Base-by-base conservation (phyloP, 2,113 vertebrate genomes). In the Hemichromis elongatus region DNA sequence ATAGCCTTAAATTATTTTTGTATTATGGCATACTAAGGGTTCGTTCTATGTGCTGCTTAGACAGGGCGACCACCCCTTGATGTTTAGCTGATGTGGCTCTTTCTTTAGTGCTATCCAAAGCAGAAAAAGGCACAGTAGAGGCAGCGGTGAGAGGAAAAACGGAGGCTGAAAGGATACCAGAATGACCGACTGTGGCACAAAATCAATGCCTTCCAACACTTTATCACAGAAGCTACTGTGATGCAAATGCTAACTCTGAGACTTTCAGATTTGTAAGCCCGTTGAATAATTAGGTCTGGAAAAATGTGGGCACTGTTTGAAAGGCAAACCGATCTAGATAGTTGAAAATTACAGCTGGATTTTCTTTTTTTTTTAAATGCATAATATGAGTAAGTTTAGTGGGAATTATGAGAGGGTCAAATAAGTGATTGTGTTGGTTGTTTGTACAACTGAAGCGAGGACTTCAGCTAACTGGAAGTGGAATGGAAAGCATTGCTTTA, bases 171-270 rank as follows among this genome's bases (percentile, higher is more conserved):
- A 89, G 88, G 54, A 33, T n/a, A 81, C 84, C 50, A 35, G 84
- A 90, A 90, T 85, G 84, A 91, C 82, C 86, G 75, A 83, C 80
- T 47, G 50, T 91, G 93, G 93, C 95, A 95, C 92, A 91, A 94
- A 95, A 95, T 96, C 95, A 94, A 95, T 95, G 82, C 52, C 73
- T 57, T 81, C 80, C 91, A 75, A 78, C 86, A 54, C 86, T 92
- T 94, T 91, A 93, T 92, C 92, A 90, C 90, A 90, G 86, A 81
- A 87, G 50, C 91, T 82, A 81, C 89, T 88, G 80, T 90, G 84
- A 92, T 79, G 89, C 83, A 94, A 93, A 92, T 94, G 94, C 94
- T 94, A 94, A 95, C 87, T 57, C 86, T 92, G 91, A 92, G 92
- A 92, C 89, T 91, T 78, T 83, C 87, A 86, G 81, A 89, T 68